Percentiles rank a stretch among this genome's conserved stretches.
Evolutionary conservation across 1,140 invertebrate genomes (phyloP).

Genomic region (Saccostrea cuccullata): DNA sequence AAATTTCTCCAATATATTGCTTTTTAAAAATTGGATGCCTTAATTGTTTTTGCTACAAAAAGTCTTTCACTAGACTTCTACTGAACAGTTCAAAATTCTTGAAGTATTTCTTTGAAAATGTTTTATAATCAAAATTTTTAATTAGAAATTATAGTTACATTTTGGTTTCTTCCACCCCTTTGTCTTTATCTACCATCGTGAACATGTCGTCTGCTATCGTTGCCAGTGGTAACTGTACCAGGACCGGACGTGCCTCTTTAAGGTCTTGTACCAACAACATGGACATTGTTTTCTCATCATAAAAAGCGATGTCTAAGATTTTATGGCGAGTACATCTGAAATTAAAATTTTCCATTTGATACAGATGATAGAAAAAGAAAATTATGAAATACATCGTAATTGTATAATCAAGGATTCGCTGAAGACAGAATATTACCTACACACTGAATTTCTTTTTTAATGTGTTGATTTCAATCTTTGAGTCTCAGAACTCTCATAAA

Average conservation of each 20-base stretch:
- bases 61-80: too few relatives aligned
- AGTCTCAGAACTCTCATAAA: too few relatives aligned
- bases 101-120: neutral
- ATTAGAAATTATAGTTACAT: slow-evolving; percentile 55
- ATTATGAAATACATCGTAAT: too few relatives aligned
- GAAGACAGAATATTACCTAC: too few relatives aligned
- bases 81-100: too few relatives aligned
- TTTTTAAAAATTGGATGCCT: too few relatives aligned
- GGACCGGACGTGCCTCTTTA: slow-evolving; percentile 65
- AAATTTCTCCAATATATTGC: too few relatives aligned
- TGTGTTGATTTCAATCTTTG: too few relatives aligned
- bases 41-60: too few relatives aligned
- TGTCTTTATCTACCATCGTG: slow-evolving; percentile 50
- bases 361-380: too few relatives aligned
- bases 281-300: slow-evolving; percentile 88
- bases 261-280: slow-evolving; percentile 82
- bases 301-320: slow-evolving; percentile 87
- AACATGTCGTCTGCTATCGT: slow-evolving; percentile 57
- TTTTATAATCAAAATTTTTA: neutral
- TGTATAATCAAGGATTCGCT: too few relatives aligned
- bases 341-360: neutral
- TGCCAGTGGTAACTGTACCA: slow-evolving; percentile 73
- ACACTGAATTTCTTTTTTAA: too few relatives aligned
- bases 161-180: slow-evolving; percentile 50
- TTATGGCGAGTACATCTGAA: slow-evolving; percentile 59